phyloP scores from a whole-genome alignment of 2,888 invertebrate species.

The Microplitis deprimator region DNA sequence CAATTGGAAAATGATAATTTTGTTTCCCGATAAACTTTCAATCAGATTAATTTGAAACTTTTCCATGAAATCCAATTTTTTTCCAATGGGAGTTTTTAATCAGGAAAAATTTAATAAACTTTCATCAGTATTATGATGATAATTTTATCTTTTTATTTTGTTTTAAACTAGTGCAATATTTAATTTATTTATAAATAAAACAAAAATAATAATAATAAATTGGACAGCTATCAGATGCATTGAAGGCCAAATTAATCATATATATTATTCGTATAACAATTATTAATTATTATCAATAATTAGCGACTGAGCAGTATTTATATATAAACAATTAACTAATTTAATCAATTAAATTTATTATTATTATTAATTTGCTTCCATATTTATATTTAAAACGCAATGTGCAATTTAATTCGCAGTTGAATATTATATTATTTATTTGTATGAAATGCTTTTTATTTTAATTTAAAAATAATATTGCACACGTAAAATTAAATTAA shows the following conservation, averaged over 20 bases:
- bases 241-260: constrained; percentile 61
- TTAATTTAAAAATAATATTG: not conserved
- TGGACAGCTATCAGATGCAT: constrained; percentile 51
- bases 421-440: constrained; percentile 16
- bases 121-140: constrained; percentile 49
- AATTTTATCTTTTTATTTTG: constrained; percentile 39
- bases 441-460: constrained; percentile 1
- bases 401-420: constrained; percentile 50
- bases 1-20: too few species aligned
- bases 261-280: constrained; percentile 46
- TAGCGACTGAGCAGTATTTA: constrained; percentile 60
- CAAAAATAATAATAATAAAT: not conserved
- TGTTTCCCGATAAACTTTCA: too few species aligned
- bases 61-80: too few species aligned
- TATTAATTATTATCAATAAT: constrained; percentile 36
- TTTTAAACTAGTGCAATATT: constrained; percentile 47
- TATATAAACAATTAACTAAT: constrained; percentile 33
- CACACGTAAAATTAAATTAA: not conserved
- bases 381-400: constrained; percentile 43
- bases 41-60: too few species aligned
- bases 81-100: not conserved
- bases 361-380: constrained; percentile 55
- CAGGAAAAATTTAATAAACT: constrained; percentile 15
- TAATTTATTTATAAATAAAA: constrained; percentile 19
- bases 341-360: constrained; percentile 43